Percentiles rank a stretch among this genome's conserved stretches.
Conservation (phyloP, 2,888 invertebrate genomes). For the Sphaeridia pumilis region DNA sequence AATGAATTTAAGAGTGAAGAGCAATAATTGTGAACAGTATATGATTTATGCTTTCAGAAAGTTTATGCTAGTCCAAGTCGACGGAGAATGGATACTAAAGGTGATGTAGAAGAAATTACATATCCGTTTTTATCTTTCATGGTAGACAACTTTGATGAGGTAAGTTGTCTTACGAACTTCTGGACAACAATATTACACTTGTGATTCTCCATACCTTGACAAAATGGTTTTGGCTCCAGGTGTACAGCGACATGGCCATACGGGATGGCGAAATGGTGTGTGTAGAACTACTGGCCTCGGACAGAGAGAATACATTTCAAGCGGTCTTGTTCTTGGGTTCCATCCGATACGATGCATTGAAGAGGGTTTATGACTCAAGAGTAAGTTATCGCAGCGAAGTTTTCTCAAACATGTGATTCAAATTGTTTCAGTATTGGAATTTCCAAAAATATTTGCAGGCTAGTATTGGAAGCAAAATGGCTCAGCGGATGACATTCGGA, state of each 20-base stretch:
- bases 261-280: slow-evolving; percentile 98
- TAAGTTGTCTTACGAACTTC: no score
- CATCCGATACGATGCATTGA: slow-evolving; percentile 92
- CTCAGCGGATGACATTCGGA: slow-evolving; percentile 89
- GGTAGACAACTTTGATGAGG: slow-evolving; percentile 42
- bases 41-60: no score
- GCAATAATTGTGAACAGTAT: no score
- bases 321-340: slow-evolving; percentile 95
- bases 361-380: slow-evolving; percentile 89
- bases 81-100: slow-evolving; percentile 94
- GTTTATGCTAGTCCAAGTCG: slow-evolving; percentile 97
- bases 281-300: slow-evolving; percentile 89
- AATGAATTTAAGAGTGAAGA: no score
- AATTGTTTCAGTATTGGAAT: no score
- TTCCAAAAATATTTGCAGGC: no score
- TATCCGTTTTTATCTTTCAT: slow-evolving; percentile 99
- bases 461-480: slow-evolving; percentile 84
- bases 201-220: no score
- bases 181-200: no score
- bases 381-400: slow-evolving; percentile 49
- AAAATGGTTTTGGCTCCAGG: slow-evolving; percentile 45
- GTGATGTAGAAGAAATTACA: slow-evolving; percentile 95
- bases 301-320: slow-evolving; percentile 70
- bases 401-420: background rate
- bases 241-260: slow-evolving; percentile 93